Conservation (phyloP, 2,797 vertebrate genomes). For the Sebastes ruberrimus region DNA sequence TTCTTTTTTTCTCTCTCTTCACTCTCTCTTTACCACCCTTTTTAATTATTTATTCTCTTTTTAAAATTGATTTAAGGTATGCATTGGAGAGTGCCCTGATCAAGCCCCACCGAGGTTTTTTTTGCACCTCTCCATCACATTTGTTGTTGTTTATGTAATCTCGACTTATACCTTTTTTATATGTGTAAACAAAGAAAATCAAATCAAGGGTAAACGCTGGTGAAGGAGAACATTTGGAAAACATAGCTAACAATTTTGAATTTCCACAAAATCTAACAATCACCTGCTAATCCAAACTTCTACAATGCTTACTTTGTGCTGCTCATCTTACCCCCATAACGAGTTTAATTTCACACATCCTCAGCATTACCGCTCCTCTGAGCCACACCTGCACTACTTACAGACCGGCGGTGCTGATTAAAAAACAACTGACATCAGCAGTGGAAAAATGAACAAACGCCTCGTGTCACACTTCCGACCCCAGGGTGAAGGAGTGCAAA, state of each 20-base stretch:
- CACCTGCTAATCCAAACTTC: constrained; percentile 39
- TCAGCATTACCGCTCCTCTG: constrained; percentile 70
- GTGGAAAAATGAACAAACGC: constrained; percentile 79
- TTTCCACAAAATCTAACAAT: constrained; percentile 1
- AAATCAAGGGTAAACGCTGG: background rate
- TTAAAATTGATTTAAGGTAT: no score
- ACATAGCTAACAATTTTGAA: background rate
- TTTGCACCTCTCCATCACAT: no score
- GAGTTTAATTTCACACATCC: constrained; percentile 71
- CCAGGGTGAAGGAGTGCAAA: constrained; percentile 81
- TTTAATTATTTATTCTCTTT: no score
- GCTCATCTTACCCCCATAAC: constrained; percentile 50
- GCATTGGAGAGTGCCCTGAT: no score
- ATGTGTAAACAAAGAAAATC: no score
- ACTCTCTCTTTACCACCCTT: no score
- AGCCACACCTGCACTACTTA: constrained; percentile 79
- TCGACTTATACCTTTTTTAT: background rate
- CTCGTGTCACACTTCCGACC: constrained; percentile 77
- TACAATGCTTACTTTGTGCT: constrained; percentile 18
- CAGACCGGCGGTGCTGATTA: constrained; percentile 72
- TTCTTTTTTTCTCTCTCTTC: no score
- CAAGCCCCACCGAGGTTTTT: no score
- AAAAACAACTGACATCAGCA: constrained; percentile 80
- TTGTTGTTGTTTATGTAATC: background rate
- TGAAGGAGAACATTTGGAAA: constrained; percentile 2